These are phyloP conservation scores for Pipistrellus kuhlii DNA, from an alignment of 2,797 vertebrate genomes.

Conservation along the genomic window DNA sequence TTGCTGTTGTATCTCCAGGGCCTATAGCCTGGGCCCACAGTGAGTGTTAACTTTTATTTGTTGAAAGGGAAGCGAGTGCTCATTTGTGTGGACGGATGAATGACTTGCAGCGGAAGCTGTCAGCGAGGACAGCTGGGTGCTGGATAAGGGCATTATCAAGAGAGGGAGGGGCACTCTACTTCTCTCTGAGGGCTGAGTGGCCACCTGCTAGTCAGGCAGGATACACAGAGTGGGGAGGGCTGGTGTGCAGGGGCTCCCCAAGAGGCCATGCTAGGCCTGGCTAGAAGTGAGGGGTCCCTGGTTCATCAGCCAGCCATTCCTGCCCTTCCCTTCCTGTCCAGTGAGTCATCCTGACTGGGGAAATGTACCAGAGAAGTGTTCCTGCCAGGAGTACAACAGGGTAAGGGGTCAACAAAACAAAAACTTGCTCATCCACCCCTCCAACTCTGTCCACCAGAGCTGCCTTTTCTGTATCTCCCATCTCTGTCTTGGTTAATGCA, in stretches of 20 bases:
- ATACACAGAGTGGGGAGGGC: background rate
- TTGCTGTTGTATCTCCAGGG: background rate
- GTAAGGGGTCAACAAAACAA: slow-evolving; percentile 49
- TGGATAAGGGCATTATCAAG: background rate
- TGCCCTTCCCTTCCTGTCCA: slow-evolving; percentile 46
- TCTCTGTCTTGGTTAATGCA: background rate
- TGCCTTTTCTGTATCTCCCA: background rate
- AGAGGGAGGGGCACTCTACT: background rate
- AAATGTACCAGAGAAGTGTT: background rate
- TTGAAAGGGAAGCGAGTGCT: background rate
- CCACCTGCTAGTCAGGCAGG: background rate
- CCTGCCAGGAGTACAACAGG: background rate
- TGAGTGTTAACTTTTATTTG: background rate
- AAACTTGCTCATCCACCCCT: background rate
- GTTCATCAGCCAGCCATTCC: background rate
- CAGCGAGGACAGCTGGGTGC: background rate
- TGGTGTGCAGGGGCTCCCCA: background rate
- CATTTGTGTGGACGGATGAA: background rate
- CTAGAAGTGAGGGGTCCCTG: background rate
- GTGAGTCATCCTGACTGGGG: slow-evolving; percentile 58
- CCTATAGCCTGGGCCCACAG: background rate
- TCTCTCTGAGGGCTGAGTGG: background rate
- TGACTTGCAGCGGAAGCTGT: background rate
- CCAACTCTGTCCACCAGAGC: no score
- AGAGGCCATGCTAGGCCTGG: background rate